Conservation (phyloP, 2,888 invertebrate species). For the Seira ritae region DNA sequence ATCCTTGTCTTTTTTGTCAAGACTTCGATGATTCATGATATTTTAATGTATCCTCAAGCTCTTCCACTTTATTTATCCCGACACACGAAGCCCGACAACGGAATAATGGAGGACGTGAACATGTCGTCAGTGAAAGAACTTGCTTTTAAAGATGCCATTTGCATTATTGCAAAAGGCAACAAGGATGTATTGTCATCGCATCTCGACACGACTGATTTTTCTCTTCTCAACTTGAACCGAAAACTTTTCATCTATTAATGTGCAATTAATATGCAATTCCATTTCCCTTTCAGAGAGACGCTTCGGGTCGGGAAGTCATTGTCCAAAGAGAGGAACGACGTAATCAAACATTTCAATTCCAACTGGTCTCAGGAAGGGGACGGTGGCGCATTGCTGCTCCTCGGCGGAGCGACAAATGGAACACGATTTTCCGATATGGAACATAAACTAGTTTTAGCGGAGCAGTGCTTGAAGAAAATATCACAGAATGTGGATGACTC, state of each 20-base stretch:
- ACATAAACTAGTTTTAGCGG: slow-evolving; percentile 71
- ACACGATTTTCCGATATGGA: slow-evolving; percentile 71
- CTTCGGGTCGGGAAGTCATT: slow-evolving; percentile 74
- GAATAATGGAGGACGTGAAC: neutral
- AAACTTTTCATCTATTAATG: neutral
- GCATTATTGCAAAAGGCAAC: too few species aligned
- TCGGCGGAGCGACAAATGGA: slow-evolving; percentile 65
- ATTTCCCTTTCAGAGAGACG: slow-evolving; percentile 73
- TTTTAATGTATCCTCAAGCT: slow-evolving; percentile 59
- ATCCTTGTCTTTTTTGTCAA: slow-evolving; percentile 34
- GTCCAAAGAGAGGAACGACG: slow-evolving; percentile 75
- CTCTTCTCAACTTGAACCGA: too few species aligned
- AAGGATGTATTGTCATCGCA: neutral
- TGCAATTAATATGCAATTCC: slow-evolving; percentile 15
- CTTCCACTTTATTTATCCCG: slow-evolving; percentile 25
- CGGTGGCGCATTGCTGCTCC: slow-evolving; percentile 57
- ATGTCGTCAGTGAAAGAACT: neutral
- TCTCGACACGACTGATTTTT: neutral
- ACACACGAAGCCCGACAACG: too few species aligned
- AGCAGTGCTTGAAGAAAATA: slow-evolving; percentile 70
- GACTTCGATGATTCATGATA: slow-evolving; percentile 59
- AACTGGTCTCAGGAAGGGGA: slow-evolving; percentile 56
- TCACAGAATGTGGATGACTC: slow-evolving; percentile 38
- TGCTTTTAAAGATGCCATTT: too few species aligned
- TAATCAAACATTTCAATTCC: slow-evolving; percentile 72